These are phyloP conservation scores for Malurus leucopterus DNA, from an alignment of 2,797 vertebrate species.

Conservation along the genomic window DNA sequence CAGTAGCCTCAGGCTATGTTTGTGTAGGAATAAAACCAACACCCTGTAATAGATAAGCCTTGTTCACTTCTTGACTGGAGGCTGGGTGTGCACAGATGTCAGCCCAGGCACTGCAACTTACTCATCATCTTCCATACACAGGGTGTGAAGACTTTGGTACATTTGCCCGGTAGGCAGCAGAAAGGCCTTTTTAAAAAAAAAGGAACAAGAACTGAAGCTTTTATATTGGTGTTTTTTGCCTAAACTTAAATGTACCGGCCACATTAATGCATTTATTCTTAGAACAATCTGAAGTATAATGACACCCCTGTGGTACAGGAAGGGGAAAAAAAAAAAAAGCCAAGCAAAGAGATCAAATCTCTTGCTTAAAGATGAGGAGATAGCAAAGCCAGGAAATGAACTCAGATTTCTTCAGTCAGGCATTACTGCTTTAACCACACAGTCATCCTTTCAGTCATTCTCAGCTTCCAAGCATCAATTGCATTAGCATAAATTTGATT, in stretches of 20 bases:
- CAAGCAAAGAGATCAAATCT: slow-evolving; percentile 4
- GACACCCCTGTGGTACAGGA: neutral
- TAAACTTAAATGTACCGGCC: neutral
- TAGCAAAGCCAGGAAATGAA: slow-evolving; percentile 28
- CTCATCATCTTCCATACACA: neutral
- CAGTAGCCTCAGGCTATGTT: neutral
- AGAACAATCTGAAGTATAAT: neutral
- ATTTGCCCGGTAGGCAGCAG: neutral
- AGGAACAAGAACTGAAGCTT: neutral
- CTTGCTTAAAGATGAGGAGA: neutral
- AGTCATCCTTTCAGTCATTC: neutral
- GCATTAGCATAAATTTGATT: neutral
- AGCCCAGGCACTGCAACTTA: neutral
- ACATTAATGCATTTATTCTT: slow-evolving; percentile 13
- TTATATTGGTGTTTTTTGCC: neutral
- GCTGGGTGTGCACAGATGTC: neutral
- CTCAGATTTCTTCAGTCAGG: slow-evolving; percentile 27
- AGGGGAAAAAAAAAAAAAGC: neutral
- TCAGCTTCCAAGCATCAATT: neutral
- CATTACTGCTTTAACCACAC: neutral
- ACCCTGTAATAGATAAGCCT: neutral
- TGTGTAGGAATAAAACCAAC: neutral
- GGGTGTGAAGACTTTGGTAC: fast-evolving
- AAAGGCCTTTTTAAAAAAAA: neutral
- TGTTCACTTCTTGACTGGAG: neutral